Evolutionary conservation across 35 echinoderm and acorn worm genomes (phyloP), one percentile per base, ranked within the genome.

Genomic region (Apostichopus californicus): DNA sequence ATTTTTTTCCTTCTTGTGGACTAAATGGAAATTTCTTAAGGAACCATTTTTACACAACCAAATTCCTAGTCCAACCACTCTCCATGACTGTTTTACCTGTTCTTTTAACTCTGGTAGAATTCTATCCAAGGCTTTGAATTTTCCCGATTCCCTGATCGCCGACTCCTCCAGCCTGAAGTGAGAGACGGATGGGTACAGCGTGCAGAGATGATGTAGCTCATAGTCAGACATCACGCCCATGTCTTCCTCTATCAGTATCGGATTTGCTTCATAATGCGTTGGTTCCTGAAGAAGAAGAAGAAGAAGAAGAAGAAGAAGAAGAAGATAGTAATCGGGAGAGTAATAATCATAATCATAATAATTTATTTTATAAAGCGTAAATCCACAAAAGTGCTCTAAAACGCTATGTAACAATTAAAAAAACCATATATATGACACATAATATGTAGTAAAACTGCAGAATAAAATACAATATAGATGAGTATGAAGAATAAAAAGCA

Each of bases 151-250:
- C 14, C 57, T 12, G 54, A 99, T 73, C 4, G 77, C 81, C 11
- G 94, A 87, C 17, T 89, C 84, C 8, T 94, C 79, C 21, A 99
- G 92, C 57, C 84, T 77, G 78, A 82, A 96, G n/a, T 87, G 73
- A 1, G 78, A 87, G 6, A 99, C 54, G 14, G 72, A 77, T 0
- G 14, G 10, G 57, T 99, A 99, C 22, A 89, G 90, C 73, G 87
- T 63, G 79, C 97, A 96, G 14, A 99, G 89, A 2, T 64, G 77
- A 57, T 99, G 97, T 4, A 99, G 86, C 68, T 99, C 97, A 93
- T 65, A 99, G 92, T 99, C 97, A 6, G 58, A 93, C 97, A 99
- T 99, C 17, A 99, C 97, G 24, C 80, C 64, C 95, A 99, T 96
- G 90, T 99, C 97, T 78, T 99, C 97, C 57, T 86, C 86, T 21